These are phyloP conservation scores for Myotis brandtii DNA, from an alignment of 2,113 vertebrate species.

Conservation along the genomic window DNA sequence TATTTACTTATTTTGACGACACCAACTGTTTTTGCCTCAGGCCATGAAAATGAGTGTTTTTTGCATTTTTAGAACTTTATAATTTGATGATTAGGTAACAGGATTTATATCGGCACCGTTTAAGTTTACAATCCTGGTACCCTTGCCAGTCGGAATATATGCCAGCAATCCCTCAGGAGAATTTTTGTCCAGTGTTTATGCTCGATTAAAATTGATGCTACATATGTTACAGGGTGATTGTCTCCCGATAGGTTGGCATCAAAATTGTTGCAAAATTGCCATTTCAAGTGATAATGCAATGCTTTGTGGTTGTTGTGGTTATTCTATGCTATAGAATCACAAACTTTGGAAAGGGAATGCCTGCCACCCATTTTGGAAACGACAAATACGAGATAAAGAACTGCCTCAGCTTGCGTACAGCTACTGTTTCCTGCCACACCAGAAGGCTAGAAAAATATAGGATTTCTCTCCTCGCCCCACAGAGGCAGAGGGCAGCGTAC, in stretches of 20 bases:
- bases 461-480: neutral
- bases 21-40: slow-evolving; percentile 55
- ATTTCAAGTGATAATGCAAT: neutral
- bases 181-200: slow-evolving; percentile 57
- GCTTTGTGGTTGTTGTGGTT: neutral
- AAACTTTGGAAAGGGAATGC: slow-evolving; percentile 24
- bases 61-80: slow-evolving; percentile 49
- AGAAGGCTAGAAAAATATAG: neutral
- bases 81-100: slow-evolving; percentile 62
- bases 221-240: neutral
- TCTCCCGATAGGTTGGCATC: slow-evolving; percentile 11
- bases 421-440: neutral
- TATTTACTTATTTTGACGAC: slow-evolving; percentile 22
- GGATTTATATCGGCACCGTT: slow-evolving; percentile 59
- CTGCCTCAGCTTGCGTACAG: neutral
- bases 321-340: neutral
- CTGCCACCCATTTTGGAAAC: slow-evolving; percentile 6
- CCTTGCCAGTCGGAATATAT: slow-evolving; percentile 44
- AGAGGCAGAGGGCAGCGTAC: neutral
- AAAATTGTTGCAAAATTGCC: neutral
- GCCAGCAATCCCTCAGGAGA: slow-evolving; percentile 57
- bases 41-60: slow-evolving; percentile 44
- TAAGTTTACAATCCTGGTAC: neutral
- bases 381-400: slow-evolving; percentile 4
- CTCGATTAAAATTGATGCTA: slow-evolving; percentile 33